Conservation (phyloP, 2,797 vertebrate genomes). For the Anguilla marmorata region DNA sequence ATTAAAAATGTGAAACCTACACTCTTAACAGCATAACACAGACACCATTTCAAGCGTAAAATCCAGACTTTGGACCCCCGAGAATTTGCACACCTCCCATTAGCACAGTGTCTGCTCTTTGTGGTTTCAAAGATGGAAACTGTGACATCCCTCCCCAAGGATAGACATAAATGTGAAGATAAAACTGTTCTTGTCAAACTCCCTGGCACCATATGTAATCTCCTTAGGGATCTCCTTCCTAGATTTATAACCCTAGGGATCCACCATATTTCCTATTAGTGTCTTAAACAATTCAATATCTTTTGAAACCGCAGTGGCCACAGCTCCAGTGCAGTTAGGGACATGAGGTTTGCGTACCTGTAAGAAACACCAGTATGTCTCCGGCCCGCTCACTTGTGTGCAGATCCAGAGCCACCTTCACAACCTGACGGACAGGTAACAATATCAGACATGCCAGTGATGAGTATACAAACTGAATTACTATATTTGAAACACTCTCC, state of each 20-base stretch:
- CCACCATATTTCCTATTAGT: too few relatives aligned
- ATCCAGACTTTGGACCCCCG: background rate
- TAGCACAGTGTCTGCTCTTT: background rate
- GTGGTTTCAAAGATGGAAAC: background rate
- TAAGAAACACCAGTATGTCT: conserved; percentile 95
- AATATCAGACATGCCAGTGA: background rate
- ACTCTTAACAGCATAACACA: background rate
- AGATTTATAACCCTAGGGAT: background rate
- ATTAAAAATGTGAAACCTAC: background rate
- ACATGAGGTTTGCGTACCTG: conserved; percentile 69
- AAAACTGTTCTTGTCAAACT: background rate
- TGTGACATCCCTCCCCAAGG: background rate
- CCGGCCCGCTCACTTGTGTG: conserved; percentile 87
- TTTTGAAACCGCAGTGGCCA: background rate
- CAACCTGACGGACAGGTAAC: conserved; percentile 72
- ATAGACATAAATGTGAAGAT: background rate
- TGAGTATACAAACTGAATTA: background rate
- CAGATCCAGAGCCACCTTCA: conserved; percentile 85
- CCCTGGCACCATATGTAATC: background rate
- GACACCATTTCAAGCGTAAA: background rate
- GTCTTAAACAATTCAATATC: background rate
- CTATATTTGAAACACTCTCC: too few relatives aligned
- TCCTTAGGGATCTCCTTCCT: background rate
- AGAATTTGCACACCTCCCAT: background rate
- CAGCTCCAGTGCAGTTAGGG: background rate